phyloP scores from a whole-genome alignment of 2,113 vertebrate species.

The Ptychochromis oligacanthus region DNA sequence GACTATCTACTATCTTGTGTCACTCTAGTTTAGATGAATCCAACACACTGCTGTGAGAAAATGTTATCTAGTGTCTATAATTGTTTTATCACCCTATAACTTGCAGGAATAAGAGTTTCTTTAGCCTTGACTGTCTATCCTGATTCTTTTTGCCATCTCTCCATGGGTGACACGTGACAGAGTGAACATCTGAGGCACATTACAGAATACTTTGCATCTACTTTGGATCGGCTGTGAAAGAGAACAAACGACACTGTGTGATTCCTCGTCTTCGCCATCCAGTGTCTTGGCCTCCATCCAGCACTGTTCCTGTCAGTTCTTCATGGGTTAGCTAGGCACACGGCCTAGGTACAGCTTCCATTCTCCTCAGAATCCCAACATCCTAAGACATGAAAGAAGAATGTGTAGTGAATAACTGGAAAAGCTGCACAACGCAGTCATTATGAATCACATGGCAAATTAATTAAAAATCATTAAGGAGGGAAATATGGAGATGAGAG shows the following conservation, averaged over 20 bases:
- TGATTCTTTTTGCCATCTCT: conserved; percentile 75
- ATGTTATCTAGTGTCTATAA: conserved; percentile 40
- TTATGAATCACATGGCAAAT: conserved; percentile 23
- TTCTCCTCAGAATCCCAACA: conserved; percentile 69
- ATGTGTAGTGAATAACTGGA: conserved; percentile 41
- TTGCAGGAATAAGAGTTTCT: conserved; percentile 52
- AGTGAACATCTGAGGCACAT: conserved; percentile 49
- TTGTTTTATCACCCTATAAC: conserved; percentile 44
- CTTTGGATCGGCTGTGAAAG: conserved; percentile 54
- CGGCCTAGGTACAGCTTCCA: conserved; percentile 61
- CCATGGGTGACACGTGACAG: conserved; percentile 57
- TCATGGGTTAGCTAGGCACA: conserved; percentile 67
- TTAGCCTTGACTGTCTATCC: conserved; percentile 71
- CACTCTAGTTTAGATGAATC: conserved; percentile 57
- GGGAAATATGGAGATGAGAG: conserved; percentile 2
- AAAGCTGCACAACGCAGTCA: conserved; percentile 27
- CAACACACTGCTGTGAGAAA: conserved; percentile 39
- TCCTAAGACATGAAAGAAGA: conserved; percentile 74
- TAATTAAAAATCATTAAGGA: conserved; percentile 37
- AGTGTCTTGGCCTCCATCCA: conserved; percentile 74
- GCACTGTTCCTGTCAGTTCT: conserved; percentile 60
- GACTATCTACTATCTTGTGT: conserved; percentile 56
- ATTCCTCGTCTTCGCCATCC: conserved; percentile 74
- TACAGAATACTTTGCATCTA: conserved; percentile 59
- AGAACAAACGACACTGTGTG: conserved; percentile 63